Conservation (phyloP, 2,113 vertebrate species). For the Pristiophorus japonicus region DNA sequence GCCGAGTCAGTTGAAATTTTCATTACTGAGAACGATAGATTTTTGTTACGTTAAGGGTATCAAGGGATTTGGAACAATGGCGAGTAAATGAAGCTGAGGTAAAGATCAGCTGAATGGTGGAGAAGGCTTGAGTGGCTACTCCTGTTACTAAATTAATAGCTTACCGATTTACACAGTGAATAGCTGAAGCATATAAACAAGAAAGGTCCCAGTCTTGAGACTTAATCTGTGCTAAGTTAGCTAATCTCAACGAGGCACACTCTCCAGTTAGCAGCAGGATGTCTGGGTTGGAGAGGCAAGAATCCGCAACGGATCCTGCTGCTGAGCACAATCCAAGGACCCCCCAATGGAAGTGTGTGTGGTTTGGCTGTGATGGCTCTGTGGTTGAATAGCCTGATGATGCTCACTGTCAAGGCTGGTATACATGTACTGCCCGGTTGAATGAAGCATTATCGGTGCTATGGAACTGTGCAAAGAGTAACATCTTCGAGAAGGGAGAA, state of each 20-base stretch:
- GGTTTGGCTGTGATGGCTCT: neutral
- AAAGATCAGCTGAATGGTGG: neutral
- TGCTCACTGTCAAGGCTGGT: neutral
- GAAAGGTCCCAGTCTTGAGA: too few relatives aligned
- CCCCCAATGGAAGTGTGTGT: neutral
- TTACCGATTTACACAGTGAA: neutral
- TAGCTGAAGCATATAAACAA: neutral
- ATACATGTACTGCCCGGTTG: neutral
- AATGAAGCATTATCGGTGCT: neutral
- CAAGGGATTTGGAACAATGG: neutral
- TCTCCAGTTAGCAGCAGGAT: neutral
- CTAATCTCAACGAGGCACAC: neutral
- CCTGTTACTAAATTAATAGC: neutral
- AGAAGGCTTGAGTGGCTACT: neutral
- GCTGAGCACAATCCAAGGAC: neutral
- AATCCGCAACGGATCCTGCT: neutral
- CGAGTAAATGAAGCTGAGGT: neutral
- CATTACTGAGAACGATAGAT: neutral
- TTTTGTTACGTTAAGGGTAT: neutral
- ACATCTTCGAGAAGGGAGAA: neutral
- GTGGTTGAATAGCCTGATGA: neutral
- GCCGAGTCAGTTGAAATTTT: neutral
- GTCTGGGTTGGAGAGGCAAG: neutral
- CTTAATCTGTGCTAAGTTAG: neutral
- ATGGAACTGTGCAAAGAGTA: neutral